Percentiles rank a stretch among this genome's conserved stretches.
Evolutionary conservation across 2,113 vertebrate species (phyloP).

Genomic region (Seriola aureovittata): DNA sequence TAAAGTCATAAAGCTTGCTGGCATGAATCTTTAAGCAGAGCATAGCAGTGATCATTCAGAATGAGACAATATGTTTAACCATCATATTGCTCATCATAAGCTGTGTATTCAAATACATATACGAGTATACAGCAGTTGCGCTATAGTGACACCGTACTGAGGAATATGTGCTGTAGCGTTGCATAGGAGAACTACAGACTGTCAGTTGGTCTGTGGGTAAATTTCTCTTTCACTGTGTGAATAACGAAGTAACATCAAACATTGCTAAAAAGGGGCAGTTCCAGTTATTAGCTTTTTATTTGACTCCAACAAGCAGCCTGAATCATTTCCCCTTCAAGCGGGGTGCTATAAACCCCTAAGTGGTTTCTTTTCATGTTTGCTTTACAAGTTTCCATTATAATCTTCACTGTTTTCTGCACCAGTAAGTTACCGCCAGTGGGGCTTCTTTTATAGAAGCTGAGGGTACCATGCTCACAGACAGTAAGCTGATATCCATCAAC

Average conservation of each 20-base stretch:
- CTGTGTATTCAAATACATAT: background rate
- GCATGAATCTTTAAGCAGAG: background rate
- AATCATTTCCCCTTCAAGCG: constrained; percentile 73
- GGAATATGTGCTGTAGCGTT: too few relatives aligned
- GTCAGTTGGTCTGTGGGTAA: background rate
- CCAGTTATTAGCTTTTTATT: constrained; percentile 73
- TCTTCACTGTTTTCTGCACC: constrained; percentile 68
- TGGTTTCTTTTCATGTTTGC: constrained; percentile 82
- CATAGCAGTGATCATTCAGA: background rate
- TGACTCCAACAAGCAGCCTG: constrained; percentile 74
- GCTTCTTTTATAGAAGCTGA: constrained; percentile 70
- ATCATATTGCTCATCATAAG: too few relatives aligned
- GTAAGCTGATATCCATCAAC: constrained; percentile 66
- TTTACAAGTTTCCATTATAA: constrained; percentile 80
- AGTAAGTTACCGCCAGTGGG: constrained; percentile 60
- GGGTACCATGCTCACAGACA: constrained; percentile 62
- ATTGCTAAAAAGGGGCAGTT: constrained; percentile 50
- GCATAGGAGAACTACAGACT: too few relatives aligned
- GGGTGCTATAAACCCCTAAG: constrained; percentile 73
- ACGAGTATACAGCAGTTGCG: background rate
- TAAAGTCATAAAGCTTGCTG: background rate
- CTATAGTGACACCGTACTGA: background rate
- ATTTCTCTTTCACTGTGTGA: background rate
- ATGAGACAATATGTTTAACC: too few relatives aligned
- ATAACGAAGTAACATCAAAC: constrained; percentile 66